Percentiles rank a stretch among this genome's conserved stretches.
Evolutionary conservation across 2,888 invertebrate genomes (phyloP).

Genomic region (Seira musarum): DNA sequence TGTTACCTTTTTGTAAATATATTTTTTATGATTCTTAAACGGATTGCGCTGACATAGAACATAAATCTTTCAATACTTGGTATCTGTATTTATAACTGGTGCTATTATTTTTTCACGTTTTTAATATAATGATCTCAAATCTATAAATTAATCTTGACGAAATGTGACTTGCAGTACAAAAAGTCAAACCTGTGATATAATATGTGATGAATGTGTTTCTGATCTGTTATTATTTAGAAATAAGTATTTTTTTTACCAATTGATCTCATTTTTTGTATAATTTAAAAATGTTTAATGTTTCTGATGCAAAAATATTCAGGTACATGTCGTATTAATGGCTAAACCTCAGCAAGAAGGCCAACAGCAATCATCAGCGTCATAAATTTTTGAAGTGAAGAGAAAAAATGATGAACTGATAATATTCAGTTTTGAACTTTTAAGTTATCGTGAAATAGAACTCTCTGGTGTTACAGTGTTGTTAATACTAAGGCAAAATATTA

Average conservation of each 20-base stretch:
- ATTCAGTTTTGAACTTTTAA: not conserved
- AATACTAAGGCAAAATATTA: not conserved
- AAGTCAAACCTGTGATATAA: no score
- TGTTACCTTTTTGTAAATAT: no score
- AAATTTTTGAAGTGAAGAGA: not conserved
- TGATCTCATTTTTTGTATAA: not conserved
- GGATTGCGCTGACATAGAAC: no score
- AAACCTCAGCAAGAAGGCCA: conserved; percentile 47
- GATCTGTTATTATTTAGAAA: not conserved
- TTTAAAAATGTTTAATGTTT: conserved; percentile 36
- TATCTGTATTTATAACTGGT: no score
- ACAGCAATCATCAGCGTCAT: conserved; percentile 37
- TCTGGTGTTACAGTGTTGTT: not conserved
- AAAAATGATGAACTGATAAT: not conserved
- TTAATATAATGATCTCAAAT: no score
- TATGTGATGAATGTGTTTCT: not conserved
- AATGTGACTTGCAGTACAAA: no score
- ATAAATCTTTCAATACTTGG: no score
- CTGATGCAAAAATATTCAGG: conserved; percentile 57
- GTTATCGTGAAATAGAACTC: not conserved
- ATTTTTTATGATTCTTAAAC: no score
- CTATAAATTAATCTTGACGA: no score
- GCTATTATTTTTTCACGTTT: no score
- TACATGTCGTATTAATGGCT: conserved; percentile 54
- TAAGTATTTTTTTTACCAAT: not conserved